Conservation (phyloP, 2,888 invertebrate genomes). For the Dolomedes plantarius region DNA sequence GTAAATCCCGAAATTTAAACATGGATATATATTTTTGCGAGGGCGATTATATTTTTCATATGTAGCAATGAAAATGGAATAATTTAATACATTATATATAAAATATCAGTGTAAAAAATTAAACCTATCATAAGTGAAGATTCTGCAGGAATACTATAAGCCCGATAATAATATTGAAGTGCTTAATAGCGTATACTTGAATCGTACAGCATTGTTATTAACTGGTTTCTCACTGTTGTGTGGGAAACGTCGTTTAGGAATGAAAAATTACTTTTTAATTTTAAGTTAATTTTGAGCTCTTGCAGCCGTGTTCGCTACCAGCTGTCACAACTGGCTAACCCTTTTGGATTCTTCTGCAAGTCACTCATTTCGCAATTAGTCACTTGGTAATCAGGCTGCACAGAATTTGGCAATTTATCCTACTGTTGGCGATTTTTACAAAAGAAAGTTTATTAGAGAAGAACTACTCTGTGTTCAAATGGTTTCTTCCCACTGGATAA, state of each 20-base stretch:
- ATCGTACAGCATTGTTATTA: not conserved
- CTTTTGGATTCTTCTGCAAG: constrained; percentile 57
- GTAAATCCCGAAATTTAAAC: too few species aligned
- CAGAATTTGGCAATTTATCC: constrained; percentile 43
- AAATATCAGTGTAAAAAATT: too few species aligned
- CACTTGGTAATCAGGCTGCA: constrained; percentile 34
- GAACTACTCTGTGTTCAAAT: not conserved
- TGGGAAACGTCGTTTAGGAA: constrained; percentile 27
- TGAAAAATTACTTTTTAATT: constrained; percentile 65
- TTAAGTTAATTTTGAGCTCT: constrained; percentile 50
- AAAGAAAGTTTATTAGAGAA: not conserved
- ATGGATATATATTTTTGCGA: too few species aligned
- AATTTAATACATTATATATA: too few species aligned
- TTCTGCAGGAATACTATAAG: too few species aligned
- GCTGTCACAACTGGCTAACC: constrained; percentile 57
- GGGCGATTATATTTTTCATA: too few species aligned
- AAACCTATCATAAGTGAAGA: too few species aligned
- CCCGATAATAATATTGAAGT: too few species aligned
- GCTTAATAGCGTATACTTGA: too few species aligned
- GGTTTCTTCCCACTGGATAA: not conserved
- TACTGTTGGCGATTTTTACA: constrained; percentile 18
- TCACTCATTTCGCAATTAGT: constrained; percentile 65
- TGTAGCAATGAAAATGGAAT: too few species aligned
- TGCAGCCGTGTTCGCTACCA: constrained; percentile 46
- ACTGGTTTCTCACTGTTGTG: constrained; percentile 18